Percentiles rank a stretch among this genome's conserved stretches.
Evolutionary conservation across 2,113 vertebrate species (phyloP).

Genomic region (Corythoichthys intestinalis): DNA sequence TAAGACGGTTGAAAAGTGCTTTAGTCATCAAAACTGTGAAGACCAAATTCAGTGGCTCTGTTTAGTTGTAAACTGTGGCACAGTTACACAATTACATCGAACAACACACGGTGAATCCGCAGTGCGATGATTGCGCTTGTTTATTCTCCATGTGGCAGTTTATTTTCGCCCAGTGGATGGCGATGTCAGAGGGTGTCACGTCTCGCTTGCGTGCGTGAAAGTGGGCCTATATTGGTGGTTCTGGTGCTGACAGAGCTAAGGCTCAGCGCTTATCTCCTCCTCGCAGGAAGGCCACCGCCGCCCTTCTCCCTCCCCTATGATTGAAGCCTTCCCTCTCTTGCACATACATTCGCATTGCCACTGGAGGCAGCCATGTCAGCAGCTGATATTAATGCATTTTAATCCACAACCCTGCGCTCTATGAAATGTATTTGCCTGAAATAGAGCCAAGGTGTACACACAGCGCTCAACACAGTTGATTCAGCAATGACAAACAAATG

Average conservation of each 20-base stretch:
- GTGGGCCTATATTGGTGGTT: conserved; percentile 42
- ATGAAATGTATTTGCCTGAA: conserved; percentile 12
- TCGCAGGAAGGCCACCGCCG: conserved; percentile 52
- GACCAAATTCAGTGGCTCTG: conserved; percentile 64
- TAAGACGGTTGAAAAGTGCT: conserved; percentile 70
- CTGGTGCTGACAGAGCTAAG: conserved; percentile 39
- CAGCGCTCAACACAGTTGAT: conserved; percentile 13
- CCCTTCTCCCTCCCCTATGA: conserved; percentile 8
- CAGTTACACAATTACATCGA: conserved; percentile 15
- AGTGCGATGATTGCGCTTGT: conserved; percentile 23
- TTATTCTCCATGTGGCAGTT: conserved; percentile 30
- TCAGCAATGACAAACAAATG: conserved; percentile 24
- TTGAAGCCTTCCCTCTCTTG: conserved; percentile 11
- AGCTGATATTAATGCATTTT: conserved; percentile 44
- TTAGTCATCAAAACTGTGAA: conserved; percentile 78
- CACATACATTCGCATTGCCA: conserved; percentile 20
- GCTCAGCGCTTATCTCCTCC: conserved; percentile 58
- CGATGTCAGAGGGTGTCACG: conserved; percentile 36
- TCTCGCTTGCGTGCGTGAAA: conserved; percentile 5
- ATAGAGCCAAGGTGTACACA: background rate
- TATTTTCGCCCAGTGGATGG: conserved; percentile 14
- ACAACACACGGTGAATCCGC: conserved; percentile 6
- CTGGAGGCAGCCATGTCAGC: conserved; percentile 43
- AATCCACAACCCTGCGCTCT: conserved; percentile 28
- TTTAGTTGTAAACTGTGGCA: conserved; percentile 30